These are phyloP conservation scores for Barnardius zonarius DNA, from an alignment of 2,113 vertebrate species.

Conservation along the genomic window DNA sequence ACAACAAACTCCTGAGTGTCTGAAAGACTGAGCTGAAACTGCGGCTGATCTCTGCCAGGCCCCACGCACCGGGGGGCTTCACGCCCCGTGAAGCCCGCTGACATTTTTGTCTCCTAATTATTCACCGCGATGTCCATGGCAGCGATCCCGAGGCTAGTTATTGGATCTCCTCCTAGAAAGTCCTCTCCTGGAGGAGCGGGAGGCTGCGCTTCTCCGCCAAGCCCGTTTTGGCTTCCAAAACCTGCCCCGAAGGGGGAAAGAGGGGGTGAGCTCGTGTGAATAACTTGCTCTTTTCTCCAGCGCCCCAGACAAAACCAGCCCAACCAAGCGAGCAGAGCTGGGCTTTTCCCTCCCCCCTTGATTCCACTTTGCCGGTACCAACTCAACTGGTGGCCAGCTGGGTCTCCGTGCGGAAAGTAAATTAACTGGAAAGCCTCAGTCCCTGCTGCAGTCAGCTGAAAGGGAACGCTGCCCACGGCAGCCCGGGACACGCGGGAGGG, in stretches of 20 bases:
- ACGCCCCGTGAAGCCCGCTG: not conserved
- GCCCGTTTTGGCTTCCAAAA: not conserved
- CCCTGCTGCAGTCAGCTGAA: constrained; percentile 26
- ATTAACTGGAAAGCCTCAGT: constrained; percentile 66
- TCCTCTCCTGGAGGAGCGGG: not conserved
- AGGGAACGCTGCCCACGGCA: not conserved
- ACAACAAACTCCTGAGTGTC: not conserved
- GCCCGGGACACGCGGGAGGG: not conserved
- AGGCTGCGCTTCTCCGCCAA: not conserved
- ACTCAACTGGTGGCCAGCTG: constrained; percentile 58
- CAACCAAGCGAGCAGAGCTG: not conserved
- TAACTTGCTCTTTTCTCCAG: not conserved
- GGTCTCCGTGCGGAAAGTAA: constrained; percentile 55
- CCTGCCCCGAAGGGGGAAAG: not conserved
- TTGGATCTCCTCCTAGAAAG: not conserved
- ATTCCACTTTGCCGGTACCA: not conserved
- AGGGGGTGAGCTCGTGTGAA: not conserved
- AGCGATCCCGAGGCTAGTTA: not conserved
- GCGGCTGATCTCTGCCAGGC: not conserved
- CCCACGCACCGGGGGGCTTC: not conserved
- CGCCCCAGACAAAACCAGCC: constrained; percentile 24
- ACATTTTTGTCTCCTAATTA: constrained; percentile 34
- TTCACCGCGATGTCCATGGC: not conserved
- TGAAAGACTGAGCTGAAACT: not conserved
- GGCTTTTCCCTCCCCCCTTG: not conserved